These are phyloP conservation scores for Apteryx owenii DNA, from an alignment of 2,113 vertebrate genomes.

Conservation along the genomic window DNA sequence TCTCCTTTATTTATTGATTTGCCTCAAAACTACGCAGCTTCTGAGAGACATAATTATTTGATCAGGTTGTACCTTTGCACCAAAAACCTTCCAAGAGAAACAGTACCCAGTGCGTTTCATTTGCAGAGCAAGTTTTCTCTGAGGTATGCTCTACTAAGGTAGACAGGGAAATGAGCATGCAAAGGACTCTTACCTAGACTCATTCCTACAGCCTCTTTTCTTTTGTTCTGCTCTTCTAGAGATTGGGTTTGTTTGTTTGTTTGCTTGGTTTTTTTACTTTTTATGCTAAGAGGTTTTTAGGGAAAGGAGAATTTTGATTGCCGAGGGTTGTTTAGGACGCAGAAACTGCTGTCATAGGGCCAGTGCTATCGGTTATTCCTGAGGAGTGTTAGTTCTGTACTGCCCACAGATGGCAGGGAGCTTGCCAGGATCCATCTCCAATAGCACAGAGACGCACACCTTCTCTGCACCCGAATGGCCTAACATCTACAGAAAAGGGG, in stretches of 20 bases:
- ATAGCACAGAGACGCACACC: neutral
- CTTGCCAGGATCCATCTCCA: neutral
- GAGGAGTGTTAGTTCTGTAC: neutral
- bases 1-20: neutral
- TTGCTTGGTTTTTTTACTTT: neutral
- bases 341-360: neutral
- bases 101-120: neutral
- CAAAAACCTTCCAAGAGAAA: neutral
- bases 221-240: neutral
- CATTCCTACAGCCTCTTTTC: neutral
- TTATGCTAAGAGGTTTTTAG: neutral
- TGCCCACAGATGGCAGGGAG: neutral
- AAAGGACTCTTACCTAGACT: neutral
- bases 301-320: neutral
- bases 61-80: neutral
- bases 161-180: neutral
- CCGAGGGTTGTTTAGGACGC: neutral
- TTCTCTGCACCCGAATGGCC: neutral
- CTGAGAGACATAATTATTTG: neutral
- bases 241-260: neutral
- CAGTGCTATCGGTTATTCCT: neutral
- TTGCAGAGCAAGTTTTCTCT: neutral
- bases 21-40: neutral
- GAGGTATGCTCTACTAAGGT: fast-evolving
- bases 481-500: neutral